phyloP scores from a whole-genome alignment of 2,797 vertebrate species.

The Hylomyscus alleni region DNA sequence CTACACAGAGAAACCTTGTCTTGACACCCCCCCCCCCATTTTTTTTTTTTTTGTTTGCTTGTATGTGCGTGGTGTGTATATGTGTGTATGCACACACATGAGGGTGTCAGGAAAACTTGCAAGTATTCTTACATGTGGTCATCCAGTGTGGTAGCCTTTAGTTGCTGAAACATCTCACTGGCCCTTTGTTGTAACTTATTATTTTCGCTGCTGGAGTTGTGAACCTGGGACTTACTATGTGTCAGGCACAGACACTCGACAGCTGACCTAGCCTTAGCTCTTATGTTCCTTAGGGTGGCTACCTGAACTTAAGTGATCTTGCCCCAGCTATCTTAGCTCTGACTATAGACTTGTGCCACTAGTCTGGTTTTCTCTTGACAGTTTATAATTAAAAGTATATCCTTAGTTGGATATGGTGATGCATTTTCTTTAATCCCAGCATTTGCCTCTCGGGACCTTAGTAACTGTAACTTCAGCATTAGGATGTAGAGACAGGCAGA shows the following conservation, averaged over 20 bases:
- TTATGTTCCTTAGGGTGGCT: background rate
- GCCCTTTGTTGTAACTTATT: background rate
- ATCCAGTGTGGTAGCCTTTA: background rate
- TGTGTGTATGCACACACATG: background rate
- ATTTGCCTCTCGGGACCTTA: background rate
- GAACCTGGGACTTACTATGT: background rate
- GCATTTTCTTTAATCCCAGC: background rate
- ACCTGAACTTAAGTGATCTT: background rate
- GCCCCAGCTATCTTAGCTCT: background rate
- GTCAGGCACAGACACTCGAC: background rate
- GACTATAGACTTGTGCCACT: background rate
- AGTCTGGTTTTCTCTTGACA: background rate
- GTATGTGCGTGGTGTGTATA: background rate
- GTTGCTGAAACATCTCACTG: background rate
- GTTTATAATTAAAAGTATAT: background rate
- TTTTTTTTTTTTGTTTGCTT: background rate
- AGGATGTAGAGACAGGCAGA: background rate
- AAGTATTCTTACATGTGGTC: background rate
- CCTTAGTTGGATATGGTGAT: background rate
- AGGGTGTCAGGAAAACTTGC: background rate
- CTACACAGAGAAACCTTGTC: background rate
- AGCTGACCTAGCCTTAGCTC: background rate
- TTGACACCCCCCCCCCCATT: background rate
- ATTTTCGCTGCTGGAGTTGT: background rate
- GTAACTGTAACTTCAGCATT: background rate